Base-by-base conservation (phyloP, 1,140 invertebrate genomes). In the Augochlora pura region DNA sequence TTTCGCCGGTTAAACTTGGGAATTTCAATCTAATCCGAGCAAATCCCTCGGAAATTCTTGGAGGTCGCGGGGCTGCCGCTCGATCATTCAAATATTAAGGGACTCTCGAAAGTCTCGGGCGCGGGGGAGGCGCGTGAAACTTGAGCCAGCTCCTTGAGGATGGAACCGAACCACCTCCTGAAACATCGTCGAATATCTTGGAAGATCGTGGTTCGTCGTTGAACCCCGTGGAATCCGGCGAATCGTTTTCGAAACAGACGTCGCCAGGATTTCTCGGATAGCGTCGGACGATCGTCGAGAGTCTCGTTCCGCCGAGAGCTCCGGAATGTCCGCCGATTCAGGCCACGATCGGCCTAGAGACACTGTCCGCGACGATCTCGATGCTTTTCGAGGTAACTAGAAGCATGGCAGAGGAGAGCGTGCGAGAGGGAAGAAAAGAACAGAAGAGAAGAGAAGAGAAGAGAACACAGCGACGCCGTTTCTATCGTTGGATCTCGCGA, bases 401-500 rank as follows among this genome's bases (percentile, higher is more conserved):
- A 52, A 4, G 32, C 32, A 32, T 4, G 18, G 16, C 49, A 52
- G 25, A 27, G 27, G 9, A 21, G 57, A 12, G 16, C 12, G n/a
- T 6, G 16, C 57, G 38, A 42, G 39, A 10, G 39, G 9, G 12
- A 0, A 46, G 42, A 12, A 12, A 1, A 46, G 42, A 46, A 46
- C 42, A 46, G 42, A 46, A 46, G 0, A 46, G 42, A 12, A 12
- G 12, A 46, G 42, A 46, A 46, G 10, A 46, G 42, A 46, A 2
- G 9, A 46, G 42, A 52, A 52, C 49, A 52, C 49, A 74, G 71
- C 75, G 72, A 76, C 72, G 80, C 68, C 71, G 67, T 80, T 83
- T 71, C 77, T 66, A 85, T 81, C 83, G 83, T 14, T 62, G 64
- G 63, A 83, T 83, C 77, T 83, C 42, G 71, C 81, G 54, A 80